Base-by-base conservation (phyloP, 2,797 vertebrate genomes). In the Melanotaenia trifasciata region DNA sequence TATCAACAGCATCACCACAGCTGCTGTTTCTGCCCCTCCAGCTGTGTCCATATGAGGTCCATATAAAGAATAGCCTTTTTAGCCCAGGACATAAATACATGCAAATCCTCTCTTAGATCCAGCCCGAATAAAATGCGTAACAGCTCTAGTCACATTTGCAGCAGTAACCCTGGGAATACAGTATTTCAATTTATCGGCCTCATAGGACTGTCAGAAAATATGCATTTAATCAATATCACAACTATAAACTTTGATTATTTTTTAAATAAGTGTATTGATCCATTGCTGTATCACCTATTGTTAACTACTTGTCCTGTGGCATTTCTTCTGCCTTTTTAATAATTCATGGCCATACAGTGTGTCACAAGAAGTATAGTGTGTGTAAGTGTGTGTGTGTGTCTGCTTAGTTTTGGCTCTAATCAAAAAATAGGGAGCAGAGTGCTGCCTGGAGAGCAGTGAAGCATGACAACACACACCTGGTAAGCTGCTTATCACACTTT, bases 401-500 rank as follows among this genome's bases (percentile, higher is more conserved):
- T 56, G 32, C 64, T 65, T 65, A 5, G 2, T 78, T 78, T 83
- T 69, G 79, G 58, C 56, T 77, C 84, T 87, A 91, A 91, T 91
- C 87, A 92, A 90, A 92, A 85, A 83, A 84, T 70, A 81, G 71
- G 69, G 83, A 86, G 89, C 78, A 79, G 66, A 87, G 85, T 83
- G 85, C 74, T 86, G 89, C 89, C 84, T 88, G 81, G 78, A 92
- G 86, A 92, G 89, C 90, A 87, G 75, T 78, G 84, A 87, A 84
- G 90, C 91, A 82, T 89, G 90, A 91, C 86, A 90, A 90, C 86
- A 89, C 88, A 93, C 92, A 94, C 93, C 92, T 93, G 90, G 84
- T 94, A 94, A 94, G 93, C 89, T 85, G 89, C 91, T 94, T 94
- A 94, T 93, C 93, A 89, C 90, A 92, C 90, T 93, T 92, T 93